phyloP scores from a whole-genome alignment of 2,113 vertebrate species.

The Colinus virginianus region DNA sequence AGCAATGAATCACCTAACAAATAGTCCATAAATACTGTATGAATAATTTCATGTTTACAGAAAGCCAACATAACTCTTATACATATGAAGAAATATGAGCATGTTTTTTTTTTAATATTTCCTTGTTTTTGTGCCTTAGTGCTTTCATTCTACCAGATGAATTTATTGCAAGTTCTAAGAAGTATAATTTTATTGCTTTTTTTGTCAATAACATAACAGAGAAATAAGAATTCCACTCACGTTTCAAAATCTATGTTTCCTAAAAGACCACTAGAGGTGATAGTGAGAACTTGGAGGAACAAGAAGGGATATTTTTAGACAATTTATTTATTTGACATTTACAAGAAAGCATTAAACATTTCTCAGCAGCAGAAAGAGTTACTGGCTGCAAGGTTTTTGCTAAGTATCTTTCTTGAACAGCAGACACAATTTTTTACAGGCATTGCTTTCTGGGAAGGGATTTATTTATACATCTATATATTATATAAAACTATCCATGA shows the following conservation, averaged over 20 bases:
- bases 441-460: not conserved
- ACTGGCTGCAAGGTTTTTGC: not conserved
- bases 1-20: fast-evolving
- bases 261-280: not conserved
- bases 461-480: not conserved
- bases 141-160: slow-evolving; percentile 6
- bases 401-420: not conserved
- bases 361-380: not conserved
- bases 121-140: not conserved
- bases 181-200: slow-evolving; percentile 25
- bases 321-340: not conserved
- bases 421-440: not conserved
- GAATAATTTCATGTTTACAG: not conserved
- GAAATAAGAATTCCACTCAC: slow-evolving; percentile 50
- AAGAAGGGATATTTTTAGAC: not conserved
- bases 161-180: slow-evolving; percentile 14
- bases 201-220: slow-evolving; percentile 30
- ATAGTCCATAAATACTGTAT: not conserved
- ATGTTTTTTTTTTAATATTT: not conserved
- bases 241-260: slow-evolving; percentile 25
- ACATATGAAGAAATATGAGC: not conserved
- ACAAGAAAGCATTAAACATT: not conserved
- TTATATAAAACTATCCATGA: not conserved
- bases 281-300: not conserved
- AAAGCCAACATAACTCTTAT: not conserved